Evolutionary conservation across 2,113 vertebrate genomes (phyloP).

Genomic region (Gasterosteus aculeatus): DNA sequence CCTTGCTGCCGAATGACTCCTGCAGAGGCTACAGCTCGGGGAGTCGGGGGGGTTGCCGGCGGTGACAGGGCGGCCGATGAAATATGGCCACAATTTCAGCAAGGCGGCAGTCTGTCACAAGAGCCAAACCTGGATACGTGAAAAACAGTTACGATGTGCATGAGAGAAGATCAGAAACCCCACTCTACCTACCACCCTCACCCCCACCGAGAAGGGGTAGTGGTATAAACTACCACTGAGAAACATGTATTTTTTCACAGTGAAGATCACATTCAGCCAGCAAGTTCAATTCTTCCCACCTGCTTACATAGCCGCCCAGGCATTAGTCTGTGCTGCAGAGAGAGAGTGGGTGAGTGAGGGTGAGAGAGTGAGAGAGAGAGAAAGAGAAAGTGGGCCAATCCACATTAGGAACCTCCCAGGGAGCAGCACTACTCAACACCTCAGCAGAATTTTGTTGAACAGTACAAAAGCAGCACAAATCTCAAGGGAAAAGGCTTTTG

Average conservation of each 20-base stretch:
- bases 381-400: conserved; percentile 60
- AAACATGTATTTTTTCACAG: not conserved
- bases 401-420: conserved; percentile 38
- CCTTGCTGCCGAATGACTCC: conserved; percentile 61
- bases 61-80: conserved; percentile 57
- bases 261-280: conserved; percentile 28
- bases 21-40: conserved; percentile 57
- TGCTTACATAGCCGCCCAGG: conserved; percentile 14
- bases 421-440: conserved; percentile 47
- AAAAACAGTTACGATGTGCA: not conserved
- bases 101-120: conserved; percentile 44
- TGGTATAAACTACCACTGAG: not conserved
- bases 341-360: conserved; percentile 37
- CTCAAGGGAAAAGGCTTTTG: conserved; percentile 8
- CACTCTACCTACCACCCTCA: conserved; percentile 8
- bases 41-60: conserved; percentile 17
- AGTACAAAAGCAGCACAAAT: conserved; percentile 7
- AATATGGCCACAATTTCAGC: conserved; percentile 65
- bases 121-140: conserved; percentile 3
- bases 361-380: not conserved
- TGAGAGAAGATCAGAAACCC: conserved; percentile 2
- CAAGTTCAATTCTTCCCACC: conserved; percentile 21
- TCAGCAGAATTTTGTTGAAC: conserved; percentile 23
- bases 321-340: conserved; percentile 51
- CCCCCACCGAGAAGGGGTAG: not conserved